Evolutionary conservation across 2,888 invertebrate genomes (phyloP).

Genomic region (Zygogramma bicolorata): DNA sequence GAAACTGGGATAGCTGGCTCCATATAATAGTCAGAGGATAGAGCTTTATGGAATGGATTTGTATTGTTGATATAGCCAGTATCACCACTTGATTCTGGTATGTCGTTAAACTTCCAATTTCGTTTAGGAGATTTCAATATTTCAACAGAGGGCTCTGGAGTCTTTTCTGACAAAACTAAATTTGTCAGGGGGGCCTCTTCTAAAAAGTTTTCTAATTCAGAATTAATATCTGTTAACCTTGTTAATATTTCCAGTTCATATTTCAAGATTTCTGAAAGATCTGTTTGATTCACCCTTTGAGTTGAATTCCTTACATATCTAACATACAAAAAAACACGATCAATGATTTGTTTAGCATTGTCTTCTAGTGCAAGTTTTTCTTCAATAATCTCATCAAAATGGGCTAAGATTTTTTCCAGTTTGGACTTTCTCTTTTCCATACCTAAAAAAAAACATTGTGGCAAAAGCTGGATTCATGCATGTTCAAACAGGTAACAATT

Average conservation of each 20-base stretch:
- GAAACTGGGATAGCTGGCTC: background rate
- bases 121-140: background rate
- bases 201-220: conserved; percentile 32
- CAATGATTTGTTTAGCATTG: conserved; percentile 26
- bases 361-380: conserved; percentile 30
- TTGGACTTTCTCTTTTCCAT: conserved; percentile 37
- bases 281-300: conserved; percentile 23
- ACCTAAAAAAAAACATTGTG: background rate
- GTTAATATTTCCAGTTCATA: conserved; percentile 37
- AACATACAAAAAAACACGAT: conserved; percentile 26
- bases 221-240: conserved; percentile 38
- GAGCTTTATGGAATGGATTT: background rate
- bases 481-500: no score
- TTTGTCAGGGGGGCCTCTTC: conserved; percentile 20
- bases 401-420: conserved; percentile 21
- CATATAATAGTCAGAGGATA: background rate
- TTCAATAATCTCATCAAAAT: conserved; percentile 31
- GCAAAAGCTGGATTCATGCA: no score
- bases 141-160: background rate
- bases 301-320: conserved; percentile 18
- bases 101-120: background rate
- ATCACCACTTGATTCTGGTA: background rate
- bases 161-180: background rate
- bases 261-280: conserved; percentile 28
- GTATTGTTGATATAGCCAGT: background rate